These are phyloP conservation scores for Carapus acus DNA, from an alignment of 2,797 vertebrate species.

Conservation along the genomic window DNA sequence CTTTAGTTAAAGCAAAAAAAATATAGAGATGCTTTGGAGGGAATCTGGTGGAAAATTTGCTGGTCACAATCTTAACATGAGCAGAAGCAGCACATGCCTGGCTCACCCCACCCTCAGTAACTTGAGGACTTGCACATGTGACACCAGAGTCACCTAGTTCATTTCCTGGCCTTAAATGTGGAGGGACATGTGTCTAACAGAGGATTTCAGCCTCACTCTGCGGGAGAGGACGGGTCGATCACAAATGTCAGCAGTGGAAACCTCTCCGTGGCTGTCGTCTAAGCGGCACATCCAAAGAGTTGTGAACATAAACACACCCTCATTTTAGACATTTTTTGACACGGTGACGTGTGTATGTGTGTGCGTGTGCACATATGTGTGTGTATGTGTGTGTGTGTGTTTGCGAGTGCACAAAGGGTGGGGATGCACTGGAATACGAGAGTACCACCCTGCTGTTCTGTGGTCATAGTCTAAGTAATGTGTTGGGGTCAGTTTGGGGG, in stretches of 20 bases:
- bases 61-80: too few species aligned
- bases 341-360: slow-evolving; percentile 29
- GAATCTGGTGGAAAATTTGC: too few species aligned
- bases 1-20: too few species aligned
- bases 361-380: slow-evolving; percentile 28
- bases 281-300: slow-evolving; percentile 18
- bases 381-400: slow-evolving; percentile 22
- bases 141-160: too few species aligned
- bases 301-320: slow-evolving; percentile 15
- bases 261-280: slow-evolving; percentile 32
- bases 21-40: too few species aligned
- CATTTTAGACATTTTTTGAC: slow-evolving; percentile 36
- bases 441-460: slow-evolving; percentile 54
- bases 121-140: too few species aligned
- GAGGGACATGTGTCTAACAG: slow-evolving; percentile 12
- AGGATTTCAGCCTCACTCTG: slow-evolving; percentile 9
- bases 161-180: slow-evolving; percentile 13
- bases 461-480: slow-evolving; percentile 44
- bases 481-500: slow-evolving; percentile 39
- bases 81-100: too few species aligned
- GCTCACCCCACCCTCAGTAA: too few species aligned
- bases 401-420: slow-evolving; percentile 49
- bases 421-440: slow-evolving; percentile 46
- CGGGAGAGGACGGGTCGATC: slow-evolving; percentile 1
- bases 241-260: slow-evolving; percentile 12